phyloP scores from a whole-genome alignment of 2,888 invertebrate genomes.

The Microctonus aethiopoides region DNA sequence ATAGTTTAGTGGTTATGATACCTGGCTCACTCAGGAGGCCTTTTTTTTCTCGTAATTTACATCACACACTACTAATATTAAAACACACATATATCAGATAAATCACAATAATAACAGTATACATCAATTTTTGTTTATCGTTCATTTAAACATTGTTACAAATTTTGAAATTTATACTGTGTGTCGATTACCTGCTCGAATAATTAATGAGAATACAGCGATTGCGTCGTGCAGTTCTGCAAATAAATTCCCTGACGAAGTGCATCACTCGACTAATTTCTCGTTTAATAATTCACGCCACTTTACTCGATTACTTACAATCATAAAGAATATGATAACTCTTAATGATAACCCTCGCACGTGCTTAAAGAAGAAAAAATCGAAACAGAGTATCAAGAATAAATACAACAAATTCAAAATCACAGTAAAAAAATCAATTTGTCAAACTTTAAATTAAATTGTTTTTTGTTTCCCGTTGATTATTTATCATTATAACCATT shows the following conservation, averaged over 20 bases:
- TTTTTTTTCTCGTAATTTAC: no score
- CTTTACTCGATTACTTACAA: slow-evolving; percentile 36
- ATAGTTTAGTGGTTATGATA: slow-evolving; percentile 3
- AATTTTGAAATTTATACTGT: not conserved
- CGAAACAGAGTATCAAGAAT: not conserved
- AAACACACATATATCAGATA: no score
- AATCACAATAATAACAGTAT: no score
- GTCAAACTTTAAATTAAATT: no score
- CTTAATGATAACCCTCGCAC: slow-evolving; percentile 48
- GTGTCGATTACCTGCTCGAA: slow-evolving; percentile 55
- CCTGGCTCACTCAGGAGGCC: not conserved
- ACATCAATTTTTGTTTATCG: no score
- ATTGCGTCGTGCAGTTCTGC: slow-evolving; percentile 53
- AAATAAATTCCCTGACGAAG: slow-evolving; percentile 54
- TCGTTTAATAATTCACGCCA: not conserved
- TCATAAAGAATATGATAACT: slow-evolving; percentile 46
- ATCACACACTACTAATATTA: no score
- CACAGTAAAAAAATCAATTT: not conserved
- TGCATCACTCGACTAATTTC: slow-evolving; percentile 55
- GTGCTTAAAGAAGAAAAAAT: not conserved
- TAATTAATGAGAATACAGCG: slow-evolving; percentile 50
- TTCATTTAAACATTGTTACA: no score
- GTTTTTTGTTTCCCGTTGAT: no score
- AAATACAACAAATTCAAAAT: not conserved
- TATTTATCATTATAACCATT: no score